These are phyloP conservation scores for Leptatherina wallacei DNA, from an alignment of 2,797 vertebrate species.

Conservation along the genomic window DNA sequence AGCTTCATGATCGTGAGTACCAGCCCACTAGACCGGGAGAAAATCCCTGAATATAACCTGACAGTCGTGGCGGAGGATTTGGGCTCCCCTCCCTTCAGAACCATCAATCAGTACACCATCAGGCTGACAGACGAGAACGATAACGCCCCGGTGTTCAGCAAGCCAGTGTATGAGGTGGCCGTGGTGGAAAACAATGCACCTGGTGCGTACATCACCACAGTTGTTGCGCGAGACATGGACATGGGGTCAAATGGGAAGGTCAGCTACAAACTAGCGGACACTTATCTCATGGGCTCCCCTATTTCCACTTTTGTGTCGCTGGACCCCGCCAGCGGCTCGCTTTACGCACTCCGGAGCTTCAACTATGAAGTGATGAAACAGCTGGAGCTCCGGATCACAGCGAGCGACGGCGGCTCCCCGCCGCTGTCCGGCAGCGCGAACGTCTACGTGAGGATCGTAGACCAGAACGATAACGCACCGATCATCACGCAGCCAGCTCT, in stretches of 20 bases:
- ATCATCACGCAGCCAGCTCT: slow-evolving; percentile 87
- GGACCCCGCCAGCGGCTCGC: slow-evolving; percentile 91
- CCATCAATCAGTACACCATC: slow-evolving; percentile 89
- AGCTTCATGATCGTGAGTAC: slow-evolving; percentile 95
- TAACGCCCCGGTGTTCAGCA: slow-evolving; percentile 89
- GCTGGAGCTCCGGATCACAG: slow-evolving; percentile 90
- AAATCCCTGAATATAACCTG: slow-evolving; percentile 92
- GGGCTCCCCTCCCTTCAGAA: slow-evolving; percentile 90
- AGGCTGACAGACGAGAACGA: slow-evolving; percentile 93
- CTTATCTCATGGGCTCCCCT: slow-evolving; percentile 88
- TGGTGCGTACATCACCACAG: slow-evolving; percentile 90
- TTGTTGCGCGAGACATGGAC: slow-evolving; percentile 89
- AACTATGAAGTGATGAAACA: slow-evolving; percentile 93
- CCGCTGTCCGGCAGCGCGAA: slow-evolving; percentile 88
- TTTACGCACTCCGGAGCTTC: slow-evolving; percentile 94
- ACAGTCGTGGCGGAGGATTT: slow-evolving; percentile 93
- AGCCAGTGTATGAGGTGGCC: slow-evolving; percentile 88
- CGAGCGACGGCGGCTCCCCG: slow-evolving; percentile 90
- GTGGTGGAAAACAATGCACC: slow-evolving; percentile 92
- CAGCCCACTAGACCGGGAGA: slow-evolving; percentile 87
- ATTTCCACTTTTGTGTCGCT: slow-evolving; percentile 93
- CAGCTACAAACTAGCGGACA: slow-evolving; percentile 90
- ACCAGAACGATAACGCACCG: slow-evolving; percentile 94
- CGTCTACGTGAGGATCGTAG: slow-evolving; percentile 88
- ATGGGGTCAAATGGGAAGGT: slow-evolving; percentile 90